Base-by-base conservation (phyloP, 2,113 vertebrate species). In the Hypocryptadius cinnamomeus region DNA sequence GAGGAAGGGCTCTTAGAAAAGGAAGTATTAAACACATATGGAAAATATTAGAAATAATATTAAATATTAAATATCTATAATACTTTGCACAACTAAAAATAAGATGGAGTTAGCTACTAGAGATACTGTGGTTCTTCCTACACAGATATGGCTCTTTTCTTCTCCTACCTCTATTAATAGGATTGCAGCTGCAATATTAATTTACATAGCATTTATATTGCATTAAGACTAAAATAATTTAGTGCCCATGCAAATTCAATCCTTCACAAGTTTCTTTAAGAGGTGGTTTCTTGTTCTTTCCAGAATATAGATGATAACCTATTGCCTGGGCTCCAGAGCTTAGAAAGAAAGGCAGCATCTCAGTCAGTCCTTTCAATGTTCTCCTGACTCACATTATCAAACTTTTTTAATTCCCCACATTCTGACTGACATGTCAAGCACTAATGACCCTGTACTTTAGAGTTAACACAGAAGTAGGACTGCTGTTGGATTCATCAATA, bases 141-240 rank as follows among this genome's bases (percentile, higher is more conserved):
- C 82, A 79, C 59, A 79, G 59, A 73, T 77, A 89, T 6, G 31
- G 44, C 13, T 94, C 87, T 88, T 84, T 91, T 93, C 69, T 95
- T 92, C 48, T 87, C 15, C 53, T 78, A 35, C n/a, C 13, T 72
- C 74, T 95, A 80, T 92, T 93, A 92, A 86, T 86, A 96, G 83
- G 39, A 88, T 81, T 90, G 64, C 65, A 89, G 53, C 60, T 90
- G 60, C 65, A 88, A 81, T 78, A 71, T 83, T 74, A 6, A 92
- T 84, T 84, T 90, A 68, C 51, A 45, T 40, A 81, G 56, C 39
- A 79, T 84, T 90, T 83, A 45, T 87, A 42, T 85, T 83, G 19
- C 23, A 73, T 83, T 88, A 85, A 63, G 30, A 44, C 33, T 70
- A 88, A 85, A 90, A 90, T 78, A 74, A 64, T 70, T 70, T 80